Evolutionary conservation across 2,797 vertebrate species (phyloP).

Genomic region (Siniperca undulata): DNA sequence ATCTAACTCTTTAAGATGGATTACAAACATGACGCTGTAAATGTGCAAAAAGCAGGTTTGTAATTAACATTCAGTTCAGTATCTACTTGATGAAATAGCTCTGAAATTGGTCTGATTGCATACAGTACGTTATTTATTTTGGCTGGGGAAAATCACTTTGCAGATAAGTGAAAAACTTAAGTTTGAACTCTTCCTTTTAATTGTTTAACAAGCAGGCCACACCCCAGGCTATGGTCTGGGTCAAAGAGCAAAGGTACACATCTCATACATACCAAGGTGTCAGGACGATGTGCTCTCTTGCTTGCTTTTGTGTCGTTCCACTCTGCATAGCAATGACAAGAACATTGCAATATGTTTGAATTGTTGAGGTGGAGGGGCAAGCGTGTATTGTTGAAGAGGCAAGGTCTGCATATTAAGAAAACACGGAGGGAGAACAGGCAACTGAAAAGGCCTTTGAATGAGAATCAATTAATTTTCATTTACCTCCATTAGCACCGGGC

Average conservation of each 20-base stretch:
- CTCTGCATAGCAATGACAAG: slow-evolving; percentile 78
- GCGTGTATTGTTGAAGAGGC: slow-evolving; percentile 77
- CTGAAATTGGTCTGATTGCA: background rate
- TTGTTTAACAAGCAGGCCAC: slow-evolving; percentile 41
- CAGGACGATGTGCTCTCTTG: slow-evolving; percentile 52
- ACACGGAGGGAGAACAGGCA: slow-evolving; percentile 78
- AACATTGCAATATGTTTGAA: slow-evolving; percentile 78
- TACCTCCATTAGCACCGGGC: slow-evolving; percentile 87
- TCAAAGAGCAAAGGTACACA: slow-evolving; percentile 65
- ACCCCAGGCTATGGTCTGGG: slow-evolving; percentile 45
- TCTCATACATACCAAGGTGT: slow-evolving; percentile 75
- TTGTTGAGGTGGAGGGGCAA: slow-evolving; percentile 66
- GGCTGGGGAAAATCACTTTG: background rate
- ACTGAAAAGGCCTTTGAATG: slow-evolving; percentile 82
- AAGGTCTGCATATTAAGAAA: slow-evolving; percentile 84
- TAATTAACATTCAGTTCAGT: background rate
- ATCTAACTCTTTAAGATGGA: background rate
- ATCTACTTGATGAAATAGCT: background rate
- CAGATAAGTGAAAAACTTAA: background rate
- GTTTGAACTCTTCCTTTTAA: slow-evolving; percentile 20
- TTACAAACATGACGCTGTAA: background rate
- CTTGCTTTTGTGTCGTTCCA: slow-evolving; percentile 69
- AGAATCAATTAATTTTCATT: slow-evolving; percentile 90
- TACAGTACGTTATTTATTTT: background rate
- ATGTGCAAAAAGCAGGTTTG: slow-evolving; percentile 2